Evolutionary conservation across 2,888 invertebrate genomes (phyloP).

Genomic region (Prosapia bicincta): DNA sequence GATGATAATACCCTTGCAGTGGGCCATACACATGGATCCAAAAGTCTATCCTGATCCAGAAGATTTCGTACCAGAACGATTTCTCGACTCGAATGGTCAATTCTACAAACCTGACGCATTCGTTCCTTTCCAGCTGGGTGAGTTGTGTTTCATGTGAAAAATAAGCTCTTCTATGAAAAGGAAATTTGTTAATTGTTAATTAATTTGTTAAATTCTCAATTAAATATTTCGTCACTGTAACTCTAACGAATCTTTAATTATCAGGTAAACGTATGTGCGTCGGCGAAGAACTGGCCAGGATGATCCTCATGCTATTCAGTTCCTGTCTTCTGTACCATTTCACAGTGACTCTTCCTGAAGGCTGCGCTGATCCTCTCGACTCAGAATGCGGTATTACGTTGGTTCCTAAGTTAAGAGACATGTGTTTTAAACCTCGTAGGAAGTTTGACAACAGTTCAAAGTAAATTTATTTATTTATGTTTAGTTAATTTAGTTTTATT

Average conservation of each 20-base stretch:
- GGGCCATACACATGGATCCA: slow-evolving; percentile 75
- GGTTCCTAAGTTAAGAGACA: slow-evolving; percentile 57
- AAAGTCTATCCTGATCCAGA: slow-evolving; percentile 64
- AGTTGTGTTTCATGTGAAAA: too few species aligned
- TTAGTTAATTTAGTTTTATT: too few species aligned
- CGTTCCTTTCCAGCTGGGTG: slow-evolving; percentile 81
- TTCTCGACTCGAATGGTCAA: slow-evolving; percentile 60
- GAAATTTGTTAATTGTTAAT: too few species aligned
- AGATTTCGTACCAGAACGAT: slow-evolving; percentile 64
- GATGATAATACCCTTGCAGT: slow-evolving; percentile 77
- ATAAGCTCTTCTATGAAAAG: too few species aligned
- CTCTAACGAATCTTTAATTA: slow-evolving; percentile 40
- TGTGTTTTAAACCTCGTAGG: slow-evolving; percentile 41
- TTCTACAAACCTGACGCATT: slow-evolving; percentile 64
- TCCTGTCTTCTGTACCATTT: slow-evolving; percentile 61
- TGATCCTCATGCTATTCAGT: slow-evolving; percentile 62
- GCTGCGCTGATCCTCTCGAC: slow-evolving; percentile 52
- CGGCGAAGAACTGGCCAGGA: slow-evolving; percentile 77
- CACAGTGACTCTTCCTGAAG: slow-evolving; percentile 45
- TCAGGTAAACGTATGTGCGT: slow-evolving; percentile 80
- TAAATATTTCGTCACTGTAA: too few species aligned
- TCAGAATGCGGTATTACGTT: slow-evolving; percentile 75
- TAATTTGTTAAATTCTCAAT: too few species aligned
- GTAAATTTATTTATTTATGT: too few species aligned
- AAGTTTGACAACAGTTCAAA: background rate